Base-by-base conservation (phyloP, 2,113 vertebrate species). In the Pelobates fuscus region DNA sequence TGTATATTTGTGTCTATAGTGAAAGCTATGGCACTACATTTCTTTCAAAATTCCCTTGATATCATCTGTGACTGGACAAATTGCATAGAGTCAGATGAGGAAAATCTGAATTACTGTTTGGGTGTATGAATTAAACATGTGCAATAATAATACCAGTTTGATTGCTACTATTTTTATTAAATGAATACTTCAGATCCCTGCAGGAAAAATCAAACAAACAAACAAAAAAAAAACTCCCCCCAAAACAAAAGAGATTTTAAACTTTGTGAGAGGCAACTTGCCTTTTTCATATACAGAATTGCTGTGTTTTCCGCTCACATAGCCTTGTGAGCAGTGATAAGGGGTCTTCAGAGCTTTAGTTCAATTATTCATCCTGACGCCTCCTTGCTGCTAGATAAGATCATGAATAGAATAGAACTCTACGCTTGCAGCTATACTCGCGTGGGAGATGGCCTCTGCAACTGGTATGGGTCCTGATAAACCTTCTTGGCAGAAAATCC, bases 401-500 rank as follows among this genome's bases (percentile, higher is more conserved):
- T 72, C 70, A n/a, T 3, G 30, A 10, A 24, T 20, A 62, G 20
- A 15, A 71, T 49, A 46, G 18, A 63, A 60, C 26, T 72, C 21
- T 60, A 27, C 46, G 12, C 43, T 44, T 52, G n/a, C 23, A 24
- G 58, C 29, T 24, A 24, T 20, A 32, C 27, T 63, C 59, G 61
- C 7, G 5, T 54, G 70, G 44, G 70, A 32, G 26, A 52, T 72
- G 25, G n/a, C 70, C 59, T 62, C 59, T 63, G 37, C 44, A 43
- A 72, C 25, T 23, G 61, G 70, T 41, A 60, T 72, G 21, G 41
- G n/a, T 72, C 43, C 20, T 30, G 59, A 63, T 63, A 63, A 72
- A 54, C 18, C 26, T 63, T 72, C 26, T 63, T 63, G 58, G 70
- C 70, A 72, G 59, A 29, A 72, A 72, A 52, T 52, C 70, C 20